A percentile compares a stretch with the other conserved stretches of the same genome.
Evolutionary conservation across 2,113 vertebrate species (phyloP).

Genomic region (Merops nubicus): DNA sequence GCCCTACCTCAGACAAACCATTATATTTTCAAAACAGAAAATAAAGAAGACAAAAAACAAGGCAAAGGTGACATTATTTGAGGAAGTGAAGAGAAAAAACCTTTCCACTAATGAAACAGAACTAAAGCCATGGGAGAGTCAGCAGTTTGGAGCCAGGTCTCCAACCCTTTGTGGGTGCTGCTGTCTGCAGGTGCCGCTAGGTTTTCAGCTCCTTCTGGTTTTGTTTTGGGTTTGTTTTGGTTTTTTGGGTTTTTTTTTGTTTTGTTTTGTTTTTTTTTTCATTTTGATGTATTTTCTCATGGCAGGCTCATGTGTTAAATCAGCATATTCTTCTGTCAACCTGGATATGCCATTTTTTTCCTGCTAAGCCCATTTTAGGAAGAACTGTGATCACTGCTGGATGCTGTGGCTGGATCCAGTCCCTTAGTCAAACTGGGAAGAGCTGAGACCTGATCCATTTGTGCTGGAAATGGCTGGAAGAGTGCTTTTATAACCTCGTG

Average conservation of each 20-base stretch:
- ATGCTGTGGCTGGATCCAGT: neutral
- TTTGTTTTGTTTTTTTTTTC: neutral
- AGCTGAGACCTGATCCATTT: neutral
- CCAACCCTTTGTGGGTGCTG: fast-evolving
- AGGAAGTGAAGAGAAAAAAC: neutral
- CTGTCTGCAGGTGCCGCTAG: neutral
- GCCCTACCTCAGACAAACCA: neutral
- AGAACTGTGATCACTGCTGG: neutral
- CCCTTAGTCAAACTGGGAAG: neutral
- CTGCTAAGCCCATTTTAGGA: fast-evolving
- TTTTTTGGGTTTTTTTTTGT: neutral
- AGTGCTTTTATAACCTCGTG: neutral
- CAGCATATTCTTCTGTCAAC: neutral
- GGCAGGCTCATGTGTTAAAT: neutral
- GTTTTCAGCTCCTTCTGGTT: neutral
- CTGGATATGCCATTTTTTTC: neutral
- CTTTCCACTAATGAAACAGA: neutral
- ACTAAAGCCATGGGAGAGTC: neutral
- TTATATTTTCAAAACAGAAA: neutral
- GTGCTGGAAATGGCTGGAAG: neutral
- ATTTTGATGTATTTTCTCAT: neutral
- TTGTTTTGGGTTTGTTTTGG: neutral
- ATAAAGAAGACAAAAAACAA: neutral
- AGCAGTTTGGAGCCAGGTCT: neutral
- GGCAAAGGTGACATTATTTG: neutral